Conservation (phyloP, 1,140 invertebrate species). For the Papilio polytes region DNA sequence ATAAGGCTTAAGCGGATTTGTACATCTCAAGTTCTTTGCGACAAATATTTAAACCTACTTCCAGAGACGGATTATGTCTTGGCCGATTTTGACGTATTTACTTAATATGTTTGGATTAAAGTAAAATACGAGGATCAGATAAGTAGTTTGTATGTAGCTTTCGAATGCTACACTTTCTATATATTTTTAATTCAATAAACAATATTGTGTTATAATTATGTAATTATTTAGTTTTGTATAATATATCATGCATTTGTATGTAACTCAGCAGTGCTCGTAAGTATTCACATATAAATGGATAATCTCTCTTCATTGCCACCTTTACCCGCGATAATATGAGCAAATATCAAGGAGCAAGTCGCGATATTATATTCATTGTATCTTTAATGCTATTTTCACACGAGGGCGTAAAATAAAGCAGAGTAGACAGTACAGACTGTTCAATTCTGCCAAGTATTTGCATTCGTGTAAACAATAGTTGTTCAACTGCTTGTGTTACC, state of each 20-base stretch:
- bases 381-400: too few relatives aligned
- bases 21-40: conserved; percentile 26
- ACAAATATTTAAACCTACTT: conserved; percentile 29
- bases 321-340: not conserved
- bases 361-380: too few relatives aligned
- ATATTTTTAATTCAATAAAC: too few relatives aligned
- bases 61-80: conserved; percentile 2
- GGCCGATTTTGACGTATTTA: not conserved
- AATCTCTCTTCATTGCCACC: not conserved
- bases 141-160: not conserved
- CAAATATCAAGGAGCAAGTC: not conserved
- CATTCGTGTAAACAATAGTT: not conserved
- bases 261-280: not conserved
- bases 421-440: too few relatives aligned
- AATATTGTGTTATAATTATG: too few relatives aligned
- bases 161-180: not conserved
- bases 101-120: not conserved
- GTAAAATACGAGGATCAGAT: not conserved
- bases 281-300: not conserved
- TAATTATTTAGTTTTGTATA: too few relatives aligned
- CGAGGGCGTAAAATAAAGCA: not conserved
- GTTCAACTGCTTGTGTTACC: not conserved
- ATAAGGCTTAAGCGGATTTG: conserved; percentile 33
- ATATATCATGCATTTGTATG: not conserved
- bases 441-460: too few relatives aligned